Percentiles rank a stretch among this genome's conserved stretches.
Conservation (phyloP, 2,797 vertebrate species). For the Cryptoblepharus egeriae region DNA sequence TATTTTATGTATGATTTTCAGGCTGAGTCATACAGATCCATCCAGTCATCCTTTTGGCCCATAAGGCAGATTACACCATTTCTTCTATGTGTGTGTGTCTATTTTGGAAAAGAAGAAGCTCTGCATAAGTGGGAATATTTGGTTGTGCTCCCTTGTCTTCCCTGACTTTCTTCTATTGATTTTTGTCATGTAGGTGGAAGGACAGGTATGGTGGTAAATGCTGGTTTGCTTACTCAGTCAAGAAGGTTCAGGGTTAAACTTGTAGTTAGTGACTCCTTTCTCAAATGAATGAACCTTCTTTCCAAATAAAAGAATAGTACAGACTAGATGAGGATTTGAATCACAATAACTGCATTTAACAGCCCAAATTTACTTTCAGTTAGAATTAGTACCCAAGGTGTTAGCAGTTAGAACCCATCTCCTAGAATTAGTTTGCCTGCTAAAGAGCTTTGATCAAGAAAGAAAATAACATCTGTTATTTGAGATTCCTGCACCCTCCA, state of each 20-base stretch:
- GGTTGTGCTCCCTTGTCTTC: neutral
- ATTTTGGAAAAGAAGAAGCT: neutral
- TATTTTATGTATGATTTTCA: neutral
- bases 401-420: neutral
- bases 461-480: too few species aligned
- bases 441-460: neutral
- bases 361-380: neutral
- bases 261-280: neutral
- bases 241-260: neutral
- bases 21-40: too few species aligned
- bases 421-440: neutral
- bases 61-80: neutral
- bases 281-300: neutral
- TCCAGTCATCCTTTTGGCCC: too few species aligned
- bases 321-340: neutral
- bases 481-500: neutral
- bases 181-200: too few species aligned
- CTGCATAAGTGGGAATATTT: neutral
- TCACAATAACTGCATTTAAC: neutral
- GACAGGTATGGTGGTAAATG: too few species aligned
- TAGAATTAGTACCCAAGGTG: too few species aligned
- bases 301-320: neutral
- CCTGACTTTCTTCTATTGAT: neutral
- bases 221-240: too few species aligned
- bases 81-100: neutral